A percentile compares a stretch with the other conserved stretches of the same genome.
phyloP scores from a whole-genome alignment of 2,888 invertebrate species.

The Hypolimnas misippus region DNA sequence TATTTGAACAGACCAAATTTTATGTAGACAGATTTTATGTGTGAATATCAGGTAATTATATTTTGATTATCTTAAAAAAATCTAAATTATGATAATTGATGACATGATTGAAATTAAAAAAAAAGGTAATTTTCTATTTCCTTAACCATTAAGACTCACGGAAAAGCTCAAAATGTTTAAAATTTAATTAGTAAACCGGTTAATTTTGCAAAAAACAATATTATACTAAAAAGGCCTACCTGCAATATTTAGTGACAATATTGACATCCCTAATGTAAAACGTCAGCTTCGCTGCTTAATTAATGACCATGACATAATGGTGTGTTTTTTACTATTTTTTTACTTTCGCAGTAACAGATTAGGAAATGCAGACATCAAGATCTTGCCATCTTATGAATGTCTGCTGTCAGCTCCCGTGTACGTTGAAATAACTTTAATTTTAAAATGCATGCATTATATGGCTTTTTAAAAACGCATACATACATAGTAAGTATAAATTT shows the following conservation, averaged over 20 bases:
- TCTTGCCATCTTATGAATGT: conserved; percentile 68
- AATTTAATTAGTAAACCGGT: not conserved
- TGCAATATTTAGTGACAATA: conserved; percentile 38
- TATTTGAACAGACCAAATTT: too few relatives aligned
- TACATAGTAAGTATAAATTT: not conserved
- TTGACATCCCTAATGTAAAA: conserved; percentile 37
- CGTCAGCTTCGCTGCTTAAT: conserved; percentile 58
- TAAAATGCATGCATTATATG: conserved; percentile 43
- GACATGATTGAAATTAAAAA: too few relatives aligned
- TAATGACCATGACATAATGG: conserved; percentile 72
- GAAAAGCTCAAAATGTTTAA: not conserved
- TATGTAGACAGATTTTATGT: too few relatives aligned
- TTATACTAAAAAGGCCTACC: conserved; percentile 30
- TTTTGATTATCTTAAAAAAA: too few relatives aligned
- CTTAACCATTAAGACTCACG: not conserved
- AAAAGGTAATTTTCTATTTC: too few relatives aligned
- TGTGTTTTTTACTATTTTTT: conserved; percentile 51
- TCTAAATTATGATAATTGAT: too few relatives aligned
- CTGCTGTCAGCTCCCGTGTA: conserved; percentile 70
- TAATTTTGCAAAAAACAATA: not conserved
- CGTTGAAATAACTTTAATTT: conserved; percentile 43
- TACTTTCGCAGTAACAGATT: conserved; percentile 53
- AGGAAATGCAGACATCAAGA: conserved; percentile 74
- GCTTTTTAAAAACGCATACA: too few relatives aligned
- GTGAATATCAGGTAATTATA: too few relatives aligned